Percentiles rank a stretch among this genome's conserved stretches.
These are phyloP conservation scores for Theonella swinhoei DNA, from an alignment of 37 sponge, comb jelly and placozoan species.

Conservation along the genomic window DNA sequence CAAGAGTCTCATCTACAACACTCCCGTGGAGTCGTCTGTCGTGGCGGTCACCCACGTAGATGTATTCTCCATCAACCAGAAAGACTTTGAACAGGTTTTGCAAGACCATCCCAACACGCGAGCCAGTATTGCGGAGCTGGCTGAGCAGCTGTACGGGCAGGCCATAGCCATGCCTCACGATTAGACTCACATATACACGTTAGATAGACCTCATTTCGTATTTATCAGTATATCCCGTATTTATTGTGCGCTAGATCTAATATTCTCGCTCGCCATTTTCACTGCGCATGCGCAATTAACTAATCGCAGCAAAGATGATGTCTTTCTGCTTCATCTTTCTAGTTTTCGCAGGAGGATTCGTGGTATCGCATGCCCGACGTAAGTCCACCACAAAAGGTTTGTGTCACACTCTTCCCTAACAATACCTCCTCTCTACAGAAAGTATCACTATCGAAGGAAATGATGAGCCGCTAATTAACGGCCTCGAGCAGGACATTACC, in stretches of 20 bases:
- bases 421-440: background rate
- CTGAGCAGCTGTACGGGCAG: constrained; percentile 4
- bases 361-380: no score
- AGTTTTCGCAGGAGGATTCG: no score
- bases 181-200: no score
- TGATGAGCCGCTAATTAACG: background rate
- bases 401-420: no score
- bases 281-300: no score
- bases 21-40: constrained; percentile 28
- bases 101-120: background rate
- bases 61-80: constrained; percentile 36
- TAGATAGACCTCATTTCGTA: no score
- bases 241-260: no score
- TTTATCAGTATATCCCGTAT: no score
- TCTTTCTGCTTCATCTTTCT: background rate
- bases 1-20: constrained; percentile 48
- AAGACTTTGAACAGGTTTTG: constrained; percentile 55
- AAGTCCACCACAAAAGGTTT: no score
- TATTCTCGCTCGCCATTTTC: no score
- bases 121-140: background rate
- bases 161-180: no score
- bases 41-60: constrained; percentile 55
- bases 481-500: background rate
- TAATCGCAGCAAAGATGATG: background rate
- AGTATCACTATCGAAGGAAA: background rate